phyloP scores from a whole-genome alignment of 2,888 invertebrate genomes.

The Stenchaetothrips biformis region DNA sequence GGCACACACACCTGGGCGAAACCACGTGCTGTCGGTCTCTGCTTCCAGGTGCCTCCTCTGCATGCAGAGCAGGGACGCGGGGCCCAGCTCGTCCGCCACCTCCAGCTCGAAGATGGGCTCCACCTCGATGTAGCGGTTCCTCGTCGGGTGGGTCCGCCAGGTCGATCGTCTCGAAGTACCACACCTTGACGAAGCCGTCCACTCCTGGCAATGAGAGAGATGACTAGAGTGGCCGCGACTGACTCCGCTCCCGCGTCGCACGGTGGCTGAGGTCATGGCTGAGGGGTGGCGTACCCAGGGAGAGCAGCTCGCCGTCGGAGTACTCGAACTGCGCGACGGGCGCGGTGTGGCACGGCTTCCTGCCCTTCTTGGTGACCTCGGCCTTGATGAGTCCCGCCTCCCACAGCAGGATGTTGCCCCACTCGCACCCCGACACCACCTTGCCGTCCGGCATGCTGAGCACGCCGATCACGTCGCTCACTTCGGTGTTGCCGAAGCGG shows the following conservation, averaged over 20 bases:
- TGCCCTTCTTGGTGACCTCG: constrained; percentile 67
- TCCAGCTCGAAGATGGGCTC: constrained; percentile 82
- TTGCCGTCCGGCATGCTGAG: constrained; percentile 86
- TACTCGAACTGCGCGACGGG: constrained; percentile 64
- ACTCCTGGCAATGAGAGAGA: constrained; percentile 47
- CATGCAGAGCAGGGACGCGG: constrained; percentile 53
- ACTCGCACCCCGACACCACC: constrained; percentile 78
- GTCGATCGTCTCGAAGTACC: constrained; percentile 91
- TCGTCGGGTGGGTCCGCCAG: constrained; percentile 72
- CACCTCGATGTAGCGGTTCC: constrained; percentile 72
- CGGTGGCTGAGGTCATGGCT: background rate
- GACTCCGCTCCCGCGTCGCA: background rate
- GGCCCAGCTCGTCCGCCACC: constrained; percentile 48
- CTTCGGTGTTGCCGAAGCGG: constrained; percentile 86
- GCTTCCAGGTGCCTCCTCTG: constrained; percentile 48
- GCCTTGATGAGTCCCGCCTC: constrained; percentile 83
- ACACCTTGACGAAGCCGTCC: constrained; percentile 74
- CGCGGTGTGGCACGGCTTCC: constrained; percentile 68
- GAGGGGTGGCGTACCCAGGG: constrained; percentile 47
- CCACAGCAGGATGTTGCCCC: constrained; percentile 91
- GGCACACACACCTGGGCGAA: background rate
- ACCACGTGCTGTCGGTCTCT: constrained; percentile 37
- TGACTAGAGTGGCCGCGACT: background rate
- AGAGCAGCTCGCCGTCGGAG: constrained; percentile 51
- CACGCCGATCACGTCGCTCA: constrained; percentile 79